Evolutionary conservation across 2,888 invertebrate species (phyloP).

Genomic region (Zhuqinia jingwanae): DNA sequence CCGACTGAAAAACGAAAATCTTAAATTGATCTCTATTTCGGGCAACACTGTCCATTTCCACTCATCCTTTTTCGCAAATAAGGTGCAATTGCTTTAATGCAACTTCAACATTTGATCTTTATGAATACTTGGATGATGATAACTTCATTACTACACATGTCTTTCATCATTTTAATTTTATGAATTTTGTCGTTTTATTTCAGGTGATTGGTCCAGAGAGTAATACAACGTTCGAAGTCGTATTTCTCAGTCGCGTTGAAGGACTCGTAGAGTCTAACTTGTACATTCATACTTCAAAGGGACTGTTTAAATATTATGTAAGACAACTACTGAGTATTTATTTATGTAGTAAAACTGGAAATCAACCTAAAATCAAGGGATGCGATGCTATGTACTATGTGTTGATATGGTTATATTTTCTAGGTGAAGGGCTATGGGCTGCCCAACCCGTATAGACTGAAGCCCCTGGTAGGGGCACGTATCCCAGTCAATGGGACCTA

Average conservation of each 20-base stretch:
- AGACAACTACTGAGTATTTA: too few relatives aligned
- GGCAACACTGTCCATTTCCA: slow-evolving; percentile 97
- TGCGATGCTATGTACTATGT: too few relatives aligned
- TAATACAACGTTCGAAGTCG: slow-evolving; percentile 97
- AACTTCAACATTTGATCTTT: neutral
- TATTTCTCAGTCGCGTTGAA: slow-evolving; percentile 95
- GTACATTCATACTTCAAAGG: slow-evolving; percentile 96
- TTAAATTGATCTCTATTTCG: slow-evolving; percentile 96
- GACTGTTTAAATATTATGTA: slow-evolving; percentile 93
- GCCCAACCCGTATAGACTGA: slow-evolving; percentile 94
- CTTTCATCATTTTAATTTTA: neutral
- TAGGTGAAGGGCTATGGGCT: slow-evolving; percentile 92
- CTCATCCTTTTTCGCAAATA: slow-evolving; percentile 97
- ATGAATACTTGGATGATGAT: slow-evolving; percentile 9
- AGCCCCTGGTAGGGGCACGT: slow-evolving; percentile 94
- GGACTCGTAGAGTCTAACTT: slow-evolving; percentile 93
- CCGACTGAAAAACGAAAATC: slow-evolving; percentile 90
- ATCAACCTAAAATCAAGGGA: too few relatives aligned
- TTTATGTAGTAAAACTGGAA: too few relatives aligned
- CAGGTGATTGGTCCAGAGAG: slow-evolving; percentile 94
- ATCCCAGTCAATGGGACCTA: slow-evolving; percentile 96
- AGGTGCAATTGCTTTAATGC: slow-evolving; percentile 84
- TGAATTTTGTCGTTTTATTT: slow-evolving; percentile 5
- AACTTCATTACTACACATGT: neutral
- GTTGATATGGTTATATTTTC: slow-evolving; percentile 15